Base-by-base conservation (phyloP, 2,888 invertebrate genomes). In the Suillia variegata region DNA sequence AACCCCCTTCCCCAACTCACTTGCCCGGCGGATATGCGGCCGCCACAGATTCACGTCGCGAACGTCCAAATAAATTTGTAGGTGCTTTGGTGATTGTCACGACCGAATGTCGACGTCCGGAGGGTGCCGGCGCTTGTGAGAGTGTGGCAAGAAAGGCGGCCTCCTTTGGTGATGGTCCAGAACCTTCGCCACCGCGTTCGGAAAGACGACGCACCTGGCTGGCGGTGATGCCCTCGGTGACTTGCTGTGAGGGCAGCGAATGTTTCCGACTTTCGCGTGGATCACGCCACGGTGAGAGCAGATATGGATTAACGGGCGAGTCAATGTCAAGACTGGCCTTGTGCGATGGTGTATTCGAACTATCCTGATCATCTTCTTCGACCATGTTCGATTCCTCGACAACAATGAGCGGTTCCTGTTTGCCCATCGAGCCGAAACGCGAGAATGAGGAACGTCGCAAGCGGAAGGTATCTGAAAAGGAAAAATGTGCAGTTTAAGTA, bases 41-140 rank as follows among this genome's bases (percentile, higher is more conserved):
- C 2, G 93, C 91, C 54, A 93, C 89, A 15, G 92, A 92, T 80
- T 93, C 93, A 13, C 93, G 86, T 0, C 93, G 87, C 58, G 87
- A 89, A 15, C 92, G 87, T 0, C 92, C 92, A 70, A 93, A 93
- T 2, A 92, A 80, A 1, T 89, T 86, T 49, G 88, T 85, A 2
- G 93, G 93, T 54, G 93, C 90, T 80, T 89, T 88, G 0, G 92
- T 93, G 73, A 93, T 93, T 66, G 93, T 93, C 18, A 93, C 93
- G 48, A 93, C 92, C 58, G 93, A 93, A 82, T 93, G 93, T 68
- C 93, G 87, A 65, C 93, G 85, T 0, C 92, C 93, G 0, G 92
- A 91, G 0, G 91, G 86, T 26, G 86, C 85, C 4, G 91, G 88
- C 0, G 89, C 88, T 72, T 90, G 88, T 62, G 91, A 91, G 12